Evolutionary conservation across 2,113 vertebrate genomes (phyloP), one percentile per base, ranked within the genome.

Genomic region (Rhodinocichla rosea): DNA sequence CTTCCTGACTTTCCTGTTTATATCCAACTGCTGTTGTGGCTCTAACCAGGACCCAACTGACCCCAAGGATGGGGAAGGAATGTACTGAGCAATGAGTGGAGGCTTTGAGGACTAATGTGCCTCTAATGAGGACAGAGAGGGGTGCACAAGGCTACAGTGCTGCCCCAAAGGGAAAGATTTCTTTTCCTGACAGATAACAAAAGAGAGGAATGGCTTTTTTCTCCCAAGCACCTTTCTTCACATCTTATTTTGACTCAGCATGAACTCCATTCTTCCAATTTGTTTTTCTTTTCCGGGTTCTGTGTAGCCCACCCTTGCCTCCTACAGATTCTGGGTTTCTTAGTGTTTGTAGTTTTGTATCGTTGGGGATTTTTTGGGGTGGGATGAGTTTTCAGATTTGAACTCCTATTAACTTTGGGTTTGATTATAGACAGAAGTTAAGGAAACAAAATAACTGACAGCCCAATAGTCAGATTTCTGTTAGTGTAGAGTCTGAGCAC

Each of bases 101-200:
- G 45, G 18, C 9, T 79, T 56, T 76, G n/a, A n/a, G n/a, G n/a
- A n/a, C n/a, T n/a, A n/a, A n/a, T n/a, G 40, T 71, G 30, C 47
- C 32, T 59, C 68, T 60, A 26, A 65, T 70, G 64, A 90, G 89
- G 45, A 65, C 3, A 77, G 71, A 83, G 63, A 65, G 63, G 40
- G 77, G 18, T 7, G 44, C 37, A 9, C 35, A 64, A 53, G 45
- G 21, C 64, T 55, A n/a, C 50, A 86, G 42, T 5, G n/a, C 55
- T 30, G 15, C 52, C 79, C 83, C 76, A 73, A 47, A 88, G 53
- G 50, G 56, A 18, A 49, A 45, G 63, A 78, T 88, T 93, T 59
- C 44, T 92, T 68, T 93, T 94, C 79, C 60, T 89, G 90, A 83
- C 92, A 94, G 19, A 57, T 1, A 78, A 8, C 30, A 56, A 68